Conservation (phyloP, 1,140 invertebrate species). For the Mactra quadrangularis region DNA sequence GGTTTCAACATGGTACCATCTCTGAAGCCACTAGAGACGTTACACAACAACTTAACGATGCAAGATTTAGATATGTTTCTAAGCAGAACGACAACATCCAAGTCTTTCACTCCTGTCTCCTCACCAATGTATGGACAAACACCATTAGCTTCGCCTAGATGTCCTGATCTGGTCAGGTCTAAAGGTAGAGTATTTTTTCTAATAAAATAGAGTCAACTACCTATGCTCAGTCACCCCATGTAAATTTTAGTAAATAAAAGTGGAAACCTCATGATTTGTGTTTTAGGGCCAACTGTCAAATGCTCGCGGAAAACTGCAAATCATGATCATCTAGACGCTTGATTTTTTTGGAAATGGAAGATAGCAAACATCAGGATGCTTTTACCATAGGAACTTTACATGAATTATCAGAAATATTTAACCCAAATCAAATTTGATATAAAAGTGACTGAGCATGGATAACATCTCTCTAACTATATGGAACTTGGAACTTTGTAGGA, state of each 20-base stretch:
- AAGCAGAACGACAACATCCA: constrained; percentile 74
- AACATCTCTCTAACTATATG: too few relatives aligned
- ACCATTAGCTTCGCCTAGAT: constrained; percentile 59
- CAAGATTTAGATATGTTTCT: constrained; percentile 95
- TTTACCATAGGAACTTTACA: too few relatives aligned
- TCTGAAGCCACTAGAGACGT: constrained; percentile 96
- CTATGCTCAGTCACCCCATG: too few relatives aligned
- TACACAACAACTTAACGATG: constrained; percentile 97
- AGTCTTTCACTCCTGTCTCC: constrained; percentile 73
- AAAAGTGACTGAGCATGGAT: too few relatives aligned
- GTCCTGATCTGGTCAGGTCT: constrained; percentile 44
- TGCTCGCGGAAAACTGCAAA: too few relatives aligned
- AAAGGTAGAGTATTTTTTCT: constrained; percentile 31
- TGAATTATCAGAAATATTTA: neutral
- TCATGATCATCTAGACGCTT: too few relatives aligned
- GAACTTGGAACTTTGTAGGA: too few relatives aligned
- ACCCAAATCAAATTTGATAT: too few relatives aligned
- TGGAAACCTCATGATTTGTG: too few relatives aligned
- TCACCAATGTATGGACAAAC: constrained; percentile 65
- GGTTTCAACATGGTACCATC: constrained; percentile 90
- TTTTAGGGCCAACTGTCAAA: neutral
- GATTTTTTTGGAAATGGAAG: too few relatives aligned
- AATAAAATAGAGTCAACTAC: neutral
- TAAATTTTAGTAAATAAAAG: too few relatives aligned
- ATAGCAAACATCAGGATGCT: neutral